Percentiles rank a stretch among this genome's conserved stretches.
These are phyloP conservation scores for Melanotaenia parkinsoni DNA, from an alignment of 2,797 vertebrate genomes.

Conservation along the genomic window DNA sequence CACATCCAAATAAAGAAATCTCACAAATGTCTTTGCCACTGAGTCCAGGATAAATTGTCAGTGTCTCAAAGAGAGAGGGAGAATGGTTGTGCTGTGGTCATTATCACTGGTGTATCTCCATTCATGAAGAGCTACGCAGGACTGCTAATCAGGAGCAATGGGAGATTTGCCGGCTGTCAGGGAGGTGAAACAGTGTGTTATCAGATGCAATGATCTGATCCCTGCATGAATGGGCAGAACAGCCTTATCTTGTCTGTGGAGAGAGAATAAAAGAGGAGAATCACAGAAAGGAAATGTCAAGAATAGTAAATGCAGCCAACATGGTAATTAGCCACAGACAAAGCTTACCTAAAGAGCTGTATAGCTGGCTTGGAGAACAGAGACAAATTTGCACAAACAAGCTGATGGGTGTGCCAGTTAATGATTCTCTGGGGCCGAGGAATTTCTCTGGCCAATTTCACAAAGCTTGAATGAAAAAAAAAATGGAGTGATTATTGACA, in stretches of 20 bases:
- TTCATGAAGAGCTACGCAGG: slow-evolving; percentile 61
- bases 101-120: slow-evolving; percentile 64
- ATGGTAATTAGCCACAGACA: slow-evolving; percentile 77
- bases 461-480: slow-evolving; percentile 75
- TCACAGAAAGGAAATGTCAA: slow-evolving; percentile 79
- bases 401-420: slow-evolving; percentile 73
- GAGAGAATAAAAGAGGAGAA: slow-evolving; percentile 66
- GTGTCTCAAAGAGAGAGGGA: slow-evolving; percentile 37
- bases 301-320: slow-evolving; percentile 76
- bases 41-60: slow-evolving; percentile 35
- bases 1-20: slow-evolving; percentile 19
- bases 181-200: slow-evolving; percentile 56
- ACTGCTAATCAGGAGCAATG: slow-evolving; percentile 68
- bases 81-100: slow-evolving; percentile 55
- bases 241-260: slow-evolving; percentile 75
- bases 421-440: slow-evolving; percentile 74
- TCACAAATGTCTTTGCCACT: slow-evolving; percentile 31
- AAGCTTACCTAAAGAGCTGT: slow-evolving; percentile 57
- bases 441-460: slow-evolving; percentile 83
- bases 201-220: slow-evolving; percentile 75
- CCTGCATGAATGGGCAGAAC: slow-evolving; percentile 66
- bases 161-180: slow-evolving; percentile 44
- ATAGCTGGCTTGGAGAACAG: slow-evolving; percentile 50
- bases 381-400: slow-evolving; percentile 79
- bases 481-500: slow-evolving; percentile 76